Percentiles rank a stretch among this genome's conserved stretches.
These are phyloP conservation scores for Sterrhoptilus dennistouni DNA, from an alignment of 2,113 vertebrate species.

Conservation along the genomic window DNA sequence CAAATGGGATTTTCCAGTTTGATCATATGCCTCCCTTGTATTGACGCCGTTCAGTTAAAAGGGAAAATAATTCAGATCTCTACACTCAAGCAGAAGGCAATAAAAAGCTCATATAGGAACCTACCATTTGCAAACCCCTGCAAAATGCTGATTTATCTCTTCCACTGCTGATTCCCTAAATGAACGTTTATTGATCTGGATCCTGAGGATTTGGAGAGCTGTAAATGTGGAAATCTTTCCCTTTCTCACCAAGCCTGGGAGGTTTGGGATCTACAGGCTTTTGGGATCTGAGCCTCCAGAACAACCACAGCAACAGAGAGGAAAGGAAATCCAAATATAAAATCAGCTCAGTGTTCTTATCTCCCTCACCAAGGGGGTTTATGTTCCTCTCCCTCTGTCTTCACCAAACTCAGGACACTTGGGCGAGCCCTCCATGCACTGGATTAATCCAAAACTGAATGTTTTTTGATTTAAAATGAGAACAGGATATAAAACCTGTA, in stretches of 20 bases:
- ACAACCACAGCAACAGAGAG: background rate
- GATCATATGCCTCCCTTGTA: background rate
- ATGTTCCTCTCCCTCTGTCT: background rate
- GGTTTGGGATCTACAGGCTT: background rate
- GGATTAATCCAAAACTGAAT: background rate
- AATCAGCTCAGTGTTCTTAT: background rate
- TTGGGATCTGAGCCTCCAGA: background rate
- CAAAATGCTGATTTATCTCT: background rate
- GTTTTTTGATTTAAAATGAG: background rate
- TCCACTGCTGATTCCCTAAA: background rate
- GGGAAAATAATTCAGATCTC: background rate
- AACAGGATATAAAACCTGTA: background rate
- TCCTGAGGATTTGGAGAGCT: background rate
- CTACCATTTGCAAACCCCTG: background rate
- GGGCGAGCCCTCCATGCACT: background rate
- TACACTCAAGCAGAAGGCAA: background rate
- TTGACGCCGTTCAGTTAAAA: background rate
- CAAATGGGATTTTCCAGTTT: background rate
- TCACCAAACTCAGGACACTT: background rate
- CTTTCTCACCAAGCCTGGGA: background rate
- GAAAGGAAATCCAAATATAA: slow-evolving; percentile 5
- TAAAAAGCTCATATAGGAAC: background rate
- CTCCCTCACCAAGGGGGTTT: background rate
- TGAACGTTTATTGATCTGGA: background rate
- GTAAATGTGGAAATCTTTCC: background rate